Evolutionary conservation across 2,797 vertebrate genomes (phyloP).

Genomic region (Hypotaenidia philippensis): DNA sequence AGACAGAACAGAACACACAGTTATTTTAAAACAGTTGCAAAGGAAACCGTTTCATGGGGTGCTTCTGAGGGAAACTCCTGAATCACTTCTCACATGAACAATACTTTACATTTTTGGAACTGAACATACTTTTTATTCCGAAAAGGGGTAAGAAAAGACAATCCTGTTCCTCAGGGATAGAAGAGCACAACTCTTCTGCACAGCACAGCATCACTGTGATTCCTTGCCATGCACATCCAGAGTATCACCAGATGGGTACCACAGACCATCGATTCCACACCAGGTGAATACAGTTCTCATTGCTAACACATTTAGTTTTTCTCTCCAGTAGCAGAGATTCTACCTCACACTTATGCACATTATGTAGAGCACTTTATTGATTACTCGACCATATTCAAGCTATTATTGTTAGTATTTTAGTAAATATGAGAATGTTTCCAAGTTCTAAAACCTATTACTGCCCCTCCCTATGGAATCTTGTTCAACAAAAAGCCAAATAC

Average conservation of each 20-base stretch:
- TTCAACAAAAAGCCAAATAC: constrained; percentile 60
- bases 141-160: not conserved
- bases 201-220: not conserved
- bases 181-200: not conserved
- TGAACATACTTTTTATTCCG: not conserved
- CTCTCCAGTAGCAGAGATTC: not conserved
- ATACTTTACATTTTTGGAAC: not conserved
- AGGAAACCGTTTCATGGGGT: not conserved
- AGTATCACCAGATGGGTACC: not conserved
- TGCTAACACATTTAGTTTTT: not conserved
- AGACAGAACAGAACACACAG: rapidly evolving
- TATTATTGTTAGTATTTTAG: not conserved
- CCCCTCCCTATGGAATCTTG: not conserved
- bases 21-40: too few species aligned
- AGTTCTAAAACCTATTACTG: not conserved
- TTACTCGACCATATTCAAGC: not conserved
- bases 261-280: not conserved
- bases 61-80: not conserved
- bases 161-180: not conserved
- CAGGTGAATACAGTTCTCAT: not conserved
- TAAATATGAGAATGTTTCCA: not conserved
- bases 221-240: not conserved
- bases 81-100: not conserved
- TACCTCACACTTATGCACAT: not conserved
- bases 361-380: not conserved